A percentile compares a stretch with the other conserved stretches of the same genome.
Evolutionary conservation across 1,140 invertebrate genomes (phyloP).

Genomic region (Ooceraea biroi): DNA sequence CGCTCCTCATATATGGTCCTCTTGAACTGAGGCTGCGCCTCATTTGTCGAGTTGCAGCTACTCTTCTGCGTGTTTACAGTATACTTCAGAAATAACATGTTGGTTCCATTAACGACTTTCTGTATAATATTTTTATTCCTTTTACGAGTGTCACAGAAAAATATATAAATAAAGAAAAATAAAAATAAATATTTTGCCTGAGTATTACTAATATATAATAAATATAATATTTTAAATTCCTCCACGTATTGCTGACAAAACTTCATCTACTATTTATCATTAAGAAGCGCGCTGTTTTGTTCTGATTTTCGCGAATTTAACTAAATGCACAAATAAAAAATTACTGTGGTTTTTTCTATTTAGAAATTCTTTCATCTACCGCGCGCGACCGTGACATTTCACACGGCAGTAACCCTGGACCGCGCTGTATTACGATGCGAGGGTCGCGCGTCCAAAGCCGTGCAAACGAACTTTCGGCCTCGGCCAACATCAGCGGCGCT

Average conservation of each 20-base stretch:
- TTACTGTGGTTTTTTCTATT: not conserved
- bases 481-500: conserved; percentile 32
- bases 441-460: not conserved
- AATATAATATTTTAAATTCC: not conserved
- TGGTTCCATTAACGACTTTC: not conserved
- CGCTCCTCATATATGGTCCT: not conserved
- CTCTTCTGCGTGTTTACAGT: conserved; percentile 12
- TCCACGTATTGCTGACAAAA: too few species aligned
- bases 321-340: not conserved
- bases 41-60: not conserved
- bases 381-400: not conserved
- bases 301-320: too few species aligned
- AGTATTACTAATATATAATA: conserved; percentile 6
- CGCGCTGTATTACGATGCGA: conserved; percentile 1
- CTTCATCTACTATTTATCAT: too few species aligned
- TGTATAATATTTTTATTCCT: not conserved
- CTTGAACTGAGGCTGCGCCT: not conserved
- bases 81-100: conserved; percentile 32
- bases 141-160: not conserved
- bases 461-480: conserved; percentile 22
- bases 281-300: too few species aligned
- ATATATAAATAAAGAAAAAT: too few species aligned
- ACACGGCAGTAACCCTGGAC: not conserved
- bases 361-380: not conserved
- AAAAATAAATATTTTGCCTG: too few species aligned